Base-by-base conservation (phyloP, 2,797 vertebrate species). In the Chloroceryle amazona region DNA sequence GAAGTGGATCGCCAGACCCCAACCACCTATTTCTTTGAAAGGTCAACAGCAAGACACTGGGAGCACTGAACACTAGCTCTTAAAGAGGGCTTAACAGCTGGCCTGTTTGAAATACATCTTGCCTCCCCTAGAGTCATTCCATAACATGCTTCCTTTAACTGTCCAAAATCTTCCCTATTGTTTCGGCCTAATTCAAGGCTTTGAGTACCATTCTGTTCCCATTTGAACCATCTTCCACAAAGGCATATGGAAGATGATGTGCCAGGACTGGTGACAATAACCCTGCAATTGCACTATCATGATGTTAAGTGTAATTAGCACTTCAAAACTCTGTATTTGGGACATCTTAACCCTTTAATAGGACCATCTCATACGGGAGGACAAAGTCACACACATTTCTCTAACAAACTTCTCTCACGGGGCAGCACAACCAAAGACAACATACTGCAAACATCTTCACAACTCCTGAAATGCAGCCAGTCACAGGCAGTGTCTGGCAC, bases 251-350 rank as follows among this genome's bases (percentile, higher is more conserved):
- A 97, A 96, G 90, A 46, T 86, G 91, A 88, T 10, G 44, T 75
- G 79, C 89, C 58, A 88, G 11, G 76, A 90, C 78, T 95, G 65
- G 94, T 93, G 94, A 96, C 90, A 96, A 81, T 74, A 95, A 72
- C 67, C 60, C 73, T 68, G 71, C 66, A 96, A 97, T 89, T 94
- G 91, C 37, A 96, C 46, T 46, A 46, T 5, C 46, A 47, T 47
- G 62, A 89, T 72, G 71, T 78, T 91, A 94, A 96, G 58, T 67
- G 73, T 89, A 97, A 97, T 95, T 96, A 95, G 74, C 63, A 96
- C 90, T 97, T 95, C 90, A 97, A 87, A 72, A 74, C 52, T 93
- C 74, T 92, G 55, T 93, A 91, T 95, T 86, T 93, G 78, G 85
- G 91, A 92, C 67, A 70, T 60, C 67, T 76, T 79, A 97, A 96